Conservation (phyloP, 92 coral and sea anemone genomes). For the Zoanthus sansibaricus region DNA sequence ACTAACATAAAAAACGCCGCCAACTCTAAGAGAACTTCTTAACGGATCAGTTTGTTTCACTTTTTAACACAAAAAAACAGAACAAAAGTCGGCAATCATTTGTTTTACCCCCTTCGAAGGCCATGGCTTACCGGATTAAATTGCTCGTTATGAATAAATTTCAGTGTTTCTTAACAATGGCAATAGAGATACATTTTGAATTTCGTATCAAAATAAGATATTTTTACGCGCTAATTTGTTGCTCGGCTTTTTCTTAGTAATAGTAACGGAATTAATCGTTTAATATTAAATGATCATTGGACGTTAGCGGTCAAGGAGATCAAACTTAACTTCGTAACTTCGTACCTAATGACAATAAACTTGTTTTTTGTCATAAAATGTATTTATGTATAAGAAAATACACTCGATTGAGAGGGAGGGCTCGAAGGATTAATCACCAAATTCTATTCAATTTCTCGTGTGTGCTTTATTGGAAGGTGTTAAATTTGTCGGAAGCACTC, state of each 20-base stretch:
- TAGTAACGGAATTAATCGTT: conserved; percentile 31
- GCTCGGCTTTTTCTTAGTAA: neutral
- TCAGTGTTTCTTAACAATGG: neutral
- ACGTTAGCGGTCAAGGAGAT: neutral
- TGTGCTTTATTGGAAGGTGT: conserved; percentile 45
- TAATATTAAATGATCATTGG: neutral
- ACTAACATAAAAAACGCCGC: conserved; percentile 50
- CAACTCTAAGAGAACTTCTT: conserved; percentile 31
- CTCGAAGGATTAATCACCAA: conserved; percentile 27
- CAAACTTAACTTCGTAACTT: neutral
- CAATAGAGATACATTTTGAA: neutral
- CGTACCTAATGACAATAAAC: neutral
- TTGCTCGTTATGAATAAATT: neutral
- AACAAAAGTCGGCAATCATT: conserved; percentile 22
- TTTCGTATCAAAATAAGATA: conserved; percentile 1
- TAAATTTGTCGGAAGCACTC: conserved; percentile 46
- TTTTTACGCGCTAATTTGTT: neutral
- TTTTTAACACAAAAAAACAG: conserved; percentile 12
- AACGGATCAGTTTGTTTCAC: conserved; percentile 43
- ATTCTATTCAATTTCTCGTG: conserved; percentile 15
- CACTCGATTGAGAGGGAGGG: conserved; percentile 15
- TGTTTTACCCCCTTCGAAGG: conserved; percentile 49
- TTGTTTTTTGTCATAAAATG: neutral
- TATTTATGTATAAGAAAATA: conserved; percentile 28
- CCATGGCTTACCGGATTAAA: conserved; percentile 21